Evolutionary conservation across 2,888 invertebrate species (phyloP), one percentile per base, ranked within the genome.

Genomic region (Petrolisthes manimaculis): DNA sequence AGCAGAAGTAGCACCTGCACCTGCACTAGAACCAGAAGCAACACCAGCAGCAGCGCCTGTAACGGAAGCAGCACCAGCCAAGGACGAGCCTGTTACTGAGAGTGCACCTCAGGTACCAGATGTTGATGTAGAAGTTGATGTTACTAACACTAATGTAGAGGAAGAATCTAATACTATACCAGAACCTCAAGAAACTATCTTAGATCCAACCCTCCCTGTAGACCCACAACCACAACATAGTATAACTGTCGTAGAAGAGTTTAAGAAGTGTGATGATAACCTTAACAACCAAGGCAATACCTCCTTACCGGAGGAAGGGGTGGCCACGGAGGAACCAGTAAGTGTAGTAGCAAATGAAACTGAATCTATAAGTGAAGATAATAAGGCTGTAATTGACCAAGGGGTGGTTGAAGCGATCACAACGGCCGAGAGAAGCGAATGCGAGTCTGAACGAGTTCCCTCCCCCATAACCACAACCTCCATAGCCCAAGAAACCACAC

Each of bases 241-340:
- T 71, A 71, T 14, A 71, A 71, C 71, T 71, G 71, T 37, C 37
- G 37, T 88, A 88, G 88, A 51, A n/a, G 75, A 61, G 21, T 82
- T 81, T 37, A 55, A 83, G 24, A 71, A 79, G 83, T 84, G 83
- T 83, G 84, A 88, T 55, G 61, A 83, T 88, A 88, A 85, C 85
- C 18, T 18, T 71, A 54, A 55, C 51, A n/a, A 85, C 85, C 18
- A 37, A 24, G 69, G 51, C 51, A n/a, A 78, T 14, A 53, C 51
- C 55, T 18, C 79, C 18, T 12, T 14, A n/a, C 56, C 21, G 55
- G n/a, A 79, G 24, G 56, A 67, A 18, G 69, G 21, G 53, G 18
- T 37, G 37, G 37, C 37, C 37, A 37, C 37, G 37, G 37, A 37
- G 37, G 37, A 37, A 37, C 37, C 37, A 37, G 37, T 37, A 37